Evolutionary conservation across 2,113 vertebrate genomes (phyloP), one percentile per base, ranked within the genome.

Genomic region (Bostrychus sinensis): DNA sequence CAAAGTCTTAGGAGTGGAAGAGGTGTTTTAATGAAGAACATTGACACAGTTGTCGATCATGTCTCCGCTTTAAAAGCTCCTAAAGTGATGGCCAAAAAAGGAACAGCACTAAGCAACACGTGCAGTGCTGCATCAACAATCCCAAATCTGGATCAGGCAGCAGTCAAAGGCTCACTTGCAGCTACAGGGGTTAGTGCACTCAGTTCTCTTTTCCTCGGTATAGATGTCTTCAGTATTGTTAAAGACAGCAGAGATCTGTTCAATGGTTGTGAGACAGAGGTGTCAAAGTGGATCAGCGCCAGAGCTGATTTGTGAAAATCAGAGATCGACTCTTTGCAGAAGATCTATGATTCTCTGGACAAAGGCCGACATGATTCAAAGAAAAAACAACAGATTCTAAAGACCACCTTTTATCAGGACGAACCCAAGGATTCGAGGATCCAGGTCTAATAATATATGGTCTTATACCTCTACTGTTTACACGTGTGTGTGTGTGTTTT

Each of bases 221-320:
- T 86, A 48, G 80, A 85, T 4, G 14, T 85, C 34, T 61, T 80
- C 66, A 50, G 76, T 58, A 85, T 85, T 69, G 79, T 56, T 4
- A 77, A 76, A 50, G 58, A 81, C 67, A 57, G 84, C 62, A 59
- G 76, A 11, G 32, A 62, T 72, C 68, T 86, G 68, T 43, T 59
- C 55, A 78, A 62, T 67, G 84, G 30, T 20, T 69, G 1, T 3
- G n/a, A 81, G 50, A 65, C 56, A 0, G 1, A 70, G 0, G 0
- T 38, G 0, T 86, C 82, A 0, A 36, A 66, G 26, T 75, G 84
- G 14, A 65, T 88, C 73, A 55, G 75, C 71, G 80, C 82, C 19
- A 81, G 80, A 75, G 42, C 73, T 28, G 7, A 20, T 13, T 70
- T 88, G 0, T 84, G 39, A 83, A 5, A 9, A 1, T 82, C 84